Evolutionary conservation across 1,140 invertebrate genomes (phyloP).

Genomic region (Forficula auricularia): DNA sequence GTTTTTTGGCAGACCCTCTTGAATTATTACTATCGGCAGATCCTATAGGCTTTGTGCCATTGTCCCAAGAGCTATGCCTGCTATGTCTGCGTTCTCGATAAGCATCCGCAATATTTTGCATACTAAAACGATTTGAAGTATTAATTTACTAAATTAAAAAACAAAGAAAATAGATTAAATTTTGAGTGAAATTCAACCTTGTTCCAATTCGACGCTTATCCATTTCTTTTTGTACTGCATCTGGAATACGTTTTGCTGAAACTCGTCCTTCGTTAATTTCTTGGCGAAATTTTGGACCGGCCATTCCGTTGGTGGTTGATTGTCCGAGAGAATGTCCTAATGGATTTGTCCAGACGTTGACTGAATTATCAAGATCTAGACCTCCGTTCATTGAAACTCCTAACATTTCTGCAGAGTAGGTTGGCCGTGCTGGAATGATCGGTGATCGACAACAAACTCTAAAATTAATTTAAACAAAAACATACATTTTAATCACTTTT

Average conservation of each 20-base stretch:
- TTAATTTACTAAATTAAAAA: not conserved
- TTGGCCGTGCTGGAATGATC: conserved; percentile 51
- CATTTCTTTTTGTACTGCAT: conserved; percentile 37
- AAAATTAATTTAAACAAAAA: no score
- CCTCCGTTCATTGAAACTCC: conserved; percentile 26
- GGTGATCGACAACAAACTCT: conserved; percentile 62
- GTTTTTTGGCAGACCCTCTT: no score
- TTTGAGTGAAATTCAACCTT: conserved; percentile 20
- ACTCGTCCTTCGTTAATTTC: conserved; percentile 10
- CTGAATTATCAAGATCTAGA: conserved; percentile 23
- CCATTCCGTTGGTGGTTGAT: conserved; percentile 6
- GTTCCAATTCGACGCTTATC: conserved; percentile 37
- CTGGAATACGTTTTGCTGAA: conserved; percentile 25
- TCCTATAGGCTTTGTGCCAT: conserved; percentile 18
- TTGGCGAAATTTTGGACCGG: conserved; percentile 8
- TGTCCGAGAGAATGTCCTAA: conserved; percentile 23
- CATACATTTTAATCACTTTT: no score
- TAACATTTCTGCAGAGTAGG: conserved; percentile 42
- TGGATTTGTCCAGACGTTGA: conserved; percentile 57
- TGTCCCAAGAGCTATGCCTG: conserved; percentile 29
- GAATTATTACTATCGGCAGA: conserved; percentile 14
- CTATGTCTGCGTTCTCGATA: conserved; percentile 26
- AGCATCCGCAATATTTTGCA: conserved; percentile 25
- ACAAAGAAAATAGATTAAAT: not conserved
- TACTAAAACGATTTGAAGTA: conserved; percentile 12